Base-by-base conservation (phyloP, 2,888 invertebrate species). In the Bimastos eiseni region DNA sequence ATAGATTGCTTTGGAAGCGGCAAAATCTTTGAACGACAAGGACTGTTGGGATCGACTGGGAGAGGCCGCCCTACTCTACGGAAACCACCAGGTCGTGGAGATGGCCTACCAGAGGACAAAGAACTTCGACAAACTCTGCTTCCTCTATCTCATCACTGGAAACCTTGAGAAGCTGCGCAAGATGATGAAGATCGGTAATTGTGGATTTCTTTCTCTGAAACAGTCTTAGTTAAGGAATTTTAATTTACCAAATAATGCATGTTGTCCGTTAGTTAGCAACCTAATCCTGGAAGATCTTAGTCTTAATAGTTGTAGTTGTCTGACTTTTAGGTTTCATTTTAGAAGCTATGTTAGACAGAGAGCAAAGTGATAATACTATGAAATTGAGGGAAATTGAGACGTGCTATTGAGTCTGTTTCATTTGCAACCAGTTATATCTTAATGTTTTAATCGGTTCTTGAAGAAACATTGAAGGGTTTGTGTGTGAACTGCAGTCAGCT, bases 71-170 rank as follows among this genome's bases (percentile, higher is more conserved):
- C 95, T 99, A 37, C 96, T 98, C 93, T 98, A 98, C 94, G 99
- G 95, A 4, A 95, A 95, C 92, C 95, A 95, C 92, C 96, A 96
- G 95, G 96, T 97, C 89, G 99, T 99, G 0, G 99, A 99, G 95
- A 99, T 99, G 98, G 98, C 99, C 94, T 99, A 99, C 95, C 99
- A 99, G 95, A 97, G 99, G 92, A 99, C 99, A 0, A 99, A 99
- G 96, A 99, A 99, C 96, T 99, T 99, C 95, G 99, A 99, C 95
- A 99, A 99, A 95, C 96, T 99, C 0, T 97, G 98, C 33, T 99
- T 99, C 96, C 96, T 99, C 86, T 99, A 99, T 95, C 96, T 99
- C 84, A 98, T 99, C 92, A 99, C 99, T 33, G 99, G 99, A 24
- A 99, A 99, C 95, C 96, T 98, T 94, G 99, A 99, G 92, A 99